Evolutionary conservation across 2,888 invertebrate species (phyloP).

Genomic region (Sclerodermus sp.): DNA sequence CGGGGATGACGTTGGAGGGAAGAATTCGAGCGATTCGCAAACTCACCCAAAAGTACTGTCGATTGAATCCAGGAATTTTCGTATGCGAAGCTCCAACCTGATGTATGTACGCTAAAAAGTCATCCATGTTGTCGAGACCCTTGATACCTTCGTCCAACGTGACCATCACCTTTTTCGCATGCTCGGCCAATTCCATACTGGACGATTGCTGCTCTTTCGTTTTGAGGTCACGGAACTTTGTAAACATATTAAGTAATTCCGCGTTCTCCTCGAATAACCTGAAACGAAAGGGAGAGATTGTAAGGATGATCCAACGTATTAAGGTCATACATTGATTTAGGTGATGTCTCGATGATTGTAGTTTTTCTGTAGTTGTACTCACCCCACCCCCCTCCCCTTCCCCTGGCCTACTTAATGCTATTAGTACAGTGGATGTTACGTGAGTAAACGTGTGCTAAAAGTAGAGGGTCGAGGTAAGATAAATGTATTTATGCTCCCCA

Average conservation of each 20-base stretch:
- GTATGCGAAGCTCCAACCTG: constrained; percentile 83
- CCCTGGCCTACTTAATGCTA: too few species aligned
- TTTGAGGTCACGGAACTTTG: constrained; percentile 76
- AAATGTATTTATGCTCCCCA: too few species aligned
- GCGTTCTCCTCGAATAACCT: constrained; percentile 86
- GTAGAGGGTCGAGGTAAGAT: too few species aligned
- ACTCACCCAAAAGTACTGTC: constrained; percentile 86
- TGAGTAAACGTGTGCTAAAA: too few species aligned
- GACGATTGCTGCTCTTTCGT: constrained; percentile 80
- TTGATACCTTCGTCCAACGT: constrained; percentile 88
- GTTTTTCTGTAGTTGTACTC: neutral
- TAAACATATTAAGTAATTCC: constrained; percentile 77
- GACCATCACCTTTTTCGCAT: constrained; percentile 87
- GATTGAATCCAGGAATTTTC: constrained; percentile 82
- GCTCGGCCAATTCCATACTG: constrained; percentile 82
- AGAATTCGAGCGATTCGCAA: constrained; percentile 2
- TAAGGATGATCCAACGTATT: too few species aligned
- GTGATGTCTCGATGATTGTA: neutral
- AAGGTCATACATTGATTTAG: neutral
- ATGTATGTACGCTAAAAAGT: constrained; percentile 79
- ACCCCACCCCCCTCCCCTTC: neutral
- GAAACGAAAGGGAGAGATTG: too few species aligned
- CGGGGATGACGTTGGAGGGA: too few species aligned
- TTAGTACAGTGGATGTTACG: too few species aligned
- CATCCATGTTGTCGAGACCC: constrained; percentile 81